phyloP scores from a whole-genome alignment of 2,797 vertebrate species.

The Phoxinus dragarum region DNA sequence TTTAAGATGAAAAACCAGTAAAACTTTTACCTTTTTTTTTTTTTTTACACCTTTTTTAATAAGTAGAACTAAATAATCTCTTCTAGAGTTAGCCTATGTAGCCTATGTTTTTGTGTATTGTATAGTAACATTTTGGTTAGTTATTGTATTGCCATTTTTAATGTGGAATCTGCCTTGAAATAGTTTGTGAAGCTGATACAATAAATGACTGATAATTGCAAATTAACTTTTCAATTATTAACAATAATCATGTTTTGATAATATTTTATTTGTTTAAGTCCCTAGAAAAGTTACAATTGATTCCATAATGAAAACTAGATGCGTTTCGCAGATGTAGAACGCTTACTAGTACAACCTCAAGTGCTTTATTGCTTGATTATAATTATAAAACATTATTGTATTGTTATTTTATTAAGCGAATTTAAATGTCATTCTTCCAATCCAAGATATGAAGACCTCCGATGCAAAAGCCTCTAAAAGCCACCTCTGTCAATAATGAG shows the following conservation, averaged over 20 bases:
- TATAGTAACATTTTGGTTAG: neutral
- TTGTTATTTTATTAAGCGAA: neutral
- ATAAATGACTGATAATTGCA: too few relatives aligned
- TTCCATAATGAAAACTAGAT: neutral
- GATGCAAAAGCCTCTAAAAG: too few relatives aligned
- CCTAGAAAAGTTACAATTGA: neutral
- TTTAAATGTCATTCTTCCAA: neutral
- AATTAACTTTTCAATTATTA: neutral
- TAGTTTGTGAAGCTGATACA: neutral
- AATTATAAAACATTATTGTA: neutral
- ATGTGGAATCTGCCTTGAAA: neutral
- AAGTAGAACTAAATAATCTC: neutral
- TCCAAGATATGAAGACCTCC: too few relatives aligned
- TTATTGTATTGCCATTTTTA: neutral
- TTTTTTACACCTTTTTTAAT: too few relatives aligned
- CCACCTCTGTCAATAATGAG: too few relatives aligned
- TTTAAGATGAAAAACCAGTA: neutral
- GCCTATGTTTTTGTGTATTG: neutral
- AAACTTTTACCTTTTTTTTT: too few relatives aligned
- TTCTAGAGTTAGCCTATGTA: neutral
- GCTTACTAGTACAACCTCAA: neutral
- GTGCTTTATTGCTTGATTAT: neutral
- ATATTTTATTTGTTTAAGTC: too few relatives aligned
- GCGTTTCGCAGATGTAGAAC: neutral
- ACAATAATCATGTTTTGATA: too few relatives aligned